A percentile compares a stretch with the other conserved stretches of the same genome.
These are phyloP conservation scores for Drosophila saltans DNA, from an alignment of 1,140 invertebrate species.

Conservation along the genomic window DNA sequence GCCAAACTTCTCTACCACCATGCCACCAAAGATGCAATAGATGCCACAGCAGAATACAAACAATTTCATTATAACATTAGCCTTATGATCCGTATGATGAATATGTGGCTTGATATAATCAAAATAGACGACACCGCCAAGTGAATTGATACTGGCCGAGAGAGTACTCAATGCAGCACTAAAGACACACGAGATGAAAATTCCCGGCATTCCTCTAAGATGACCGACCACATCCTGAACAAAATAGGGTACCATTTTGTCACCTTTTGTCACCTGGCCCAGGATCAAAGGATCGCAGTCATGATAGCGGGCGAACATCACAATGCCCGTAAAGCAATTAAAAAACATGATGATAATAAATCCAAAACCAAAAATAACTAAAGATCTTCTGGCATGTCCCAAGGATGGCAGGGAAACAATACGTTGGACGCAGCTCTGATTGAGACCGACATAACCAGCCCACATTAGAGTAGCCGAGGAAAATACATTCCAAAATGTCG, in stretches of 20 bases:
- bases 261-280: constrained; percentile 77
- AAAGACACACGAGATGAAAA: constrained; percentile 89
- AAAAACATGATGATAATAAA: constrained; percentile 84
- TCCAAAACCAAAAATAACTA: constrained; percentile 84
- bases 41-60: constrained; percentile 85
- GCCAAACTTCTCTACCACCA: constrained; percentile 86
- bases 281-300: constrained; percentile 88
- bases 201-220: constrained; percentile 86
- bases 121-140: constrained; percentile 90
- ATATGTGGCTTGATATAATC: constrained; percentile 86
- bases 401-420: constrained; percentile 71
- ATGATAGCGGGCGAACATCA: constrained; percentile 89
- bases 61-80: constrained; percentile 87
- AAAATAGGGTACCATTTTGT: constrained; percentile 86
- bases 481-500: constrained; percentile 66
- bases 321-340: constrained; percentile 87
- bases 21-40: constrained; percentile 86
- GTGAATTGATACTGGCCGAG: constrained; percentile 89
- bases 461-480: constrained; percentile 45
- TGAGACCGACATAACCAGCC: constrained; percentile 65
- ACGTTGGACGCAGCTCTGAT: constrained; percentile 78
- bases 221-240: constrained; percentile 86
- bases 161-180: constrained; percentile 90
- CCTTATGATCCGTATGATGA: constrained; percentile 84
- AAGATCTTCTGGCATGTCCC: constrained; percentile 69